Conservation (phyloP, 2,888 invertebrate genomes). For the Pharmacophagus antenor region DNA sequence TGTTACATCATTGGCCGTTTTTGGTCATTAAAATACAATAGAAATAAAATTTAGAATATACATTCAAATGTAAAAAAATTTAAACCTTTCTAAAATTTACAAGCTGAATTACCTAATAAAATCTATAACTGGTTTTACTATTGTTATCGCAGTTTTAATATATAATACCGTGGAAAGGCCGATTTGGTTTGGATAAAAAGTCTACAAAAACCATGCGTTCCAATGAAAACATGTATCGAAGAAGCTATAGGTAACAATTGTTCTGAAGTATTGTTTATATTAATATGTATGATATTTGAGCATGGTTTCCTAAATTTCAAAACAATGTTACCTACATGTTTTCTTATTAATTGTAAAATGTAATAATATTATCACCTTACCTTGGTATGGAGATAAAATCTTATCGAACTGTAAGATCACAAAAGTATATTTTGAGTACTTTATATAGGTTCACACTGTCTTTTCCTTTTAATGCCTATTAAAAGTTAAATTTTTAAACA, state of each 20-base stretch:
- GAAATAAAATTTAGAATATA: too few species aligned
- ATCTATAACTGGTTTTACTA: neutral
- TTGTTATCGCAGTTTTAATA: slow-evolving; percentile 8
- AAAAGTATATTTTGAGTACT: neutral
- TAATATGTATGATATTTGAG: neutral
- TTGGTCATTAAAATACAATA: too few species aligned
- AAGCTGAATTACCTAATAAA: too few species aligned
- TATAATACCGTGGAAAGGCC: slow-evolving; percentile 1
- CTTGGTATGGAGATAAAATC: neutral
- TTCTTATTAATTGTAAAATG: neutral
- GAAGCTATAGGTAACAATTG: neutral
- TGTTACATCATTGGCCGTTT: too few species aligned
- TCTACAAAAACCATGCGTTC: neutral
- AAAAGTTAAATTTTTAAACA: neutral
- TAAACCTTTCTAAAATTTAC: neutral
- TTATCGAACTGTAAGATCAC: neutral
- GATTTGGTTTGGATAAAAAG: slow-evolving; percentile 7
- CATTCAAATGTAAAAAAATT: too few species aligned
- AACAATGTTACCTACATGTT: neutral
- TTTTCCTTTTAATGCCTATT: neutral
- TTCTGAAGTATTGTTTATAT: neutral
- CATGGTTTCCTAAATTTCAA: neutral
- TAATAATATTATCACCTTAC: neutral
- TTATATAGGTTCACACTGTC: neutral
- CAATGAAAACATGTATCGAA: neutral